A percentile compares a stretch with the other conserved stretches of the same genome.
Conservation (phyloP, 2,888 invertebrate genomes). For the Coecobrya sp. region DNA sequence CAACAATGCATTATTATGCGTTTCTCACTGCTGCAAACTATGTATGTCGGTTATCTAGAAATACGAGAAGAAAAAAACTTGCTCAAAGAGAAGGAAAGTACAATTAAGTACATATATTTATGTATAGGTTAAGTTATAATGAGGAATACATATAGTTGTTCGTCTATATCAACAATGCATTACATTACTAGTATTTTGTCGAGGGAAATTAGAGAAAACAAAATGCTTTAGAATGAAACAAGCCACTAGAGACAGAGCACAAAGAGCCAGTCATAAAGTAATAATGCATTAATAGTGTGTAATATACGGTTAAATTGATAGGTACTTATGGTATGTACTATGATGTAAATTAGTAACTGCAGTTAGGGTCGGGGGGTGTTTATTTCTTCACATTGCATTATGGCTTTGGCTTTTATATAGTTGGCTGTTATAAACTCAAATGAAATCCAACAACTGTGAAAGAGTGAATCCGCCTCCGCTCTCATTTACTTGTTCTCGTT, state of each 20-base stretch:
- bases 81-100: conserved; percentile 60
- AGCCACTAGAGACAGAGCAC: neutral
- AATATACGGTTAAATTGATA: too few species aligned
- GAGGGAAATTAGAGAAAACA: neutral
- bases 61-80: conserved; percentile 28
- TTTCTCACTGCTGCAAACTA: neutral
- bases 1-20: neutral
- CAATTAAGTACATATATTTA: conserved; percentile 56
- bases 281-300: too few species aligned
- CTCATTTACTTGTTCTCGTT: conserved; percentile 41
- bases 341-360: too few species aligned
- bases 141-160: neutral
- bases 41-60: conserved; percentile 8
- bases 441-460: conserved; percentile 5
- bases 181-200: neutral
- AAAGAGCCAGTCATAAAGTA: too few species aligned
- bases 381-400: too few species aligned
- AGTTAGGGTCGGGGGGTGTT: too few species aligned
- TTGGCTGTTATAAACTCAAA: neutral
- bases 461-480: conserved; percentile 44
- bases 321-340: too few species aligned
- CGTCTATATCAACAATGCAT: too few species aligned
- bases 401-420: too few species aligned
- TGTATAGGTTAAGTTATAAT: too few species aligned
- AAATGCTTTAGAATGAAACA: neutral